A percentile compares a stretch with the other conserved stretches of the same genome.
These are phyloP conservation scores for Stegostoma tigrinum DNA, from an alignment of 2,113 vertebrate species.

Conservation along the genomic window DNA sequence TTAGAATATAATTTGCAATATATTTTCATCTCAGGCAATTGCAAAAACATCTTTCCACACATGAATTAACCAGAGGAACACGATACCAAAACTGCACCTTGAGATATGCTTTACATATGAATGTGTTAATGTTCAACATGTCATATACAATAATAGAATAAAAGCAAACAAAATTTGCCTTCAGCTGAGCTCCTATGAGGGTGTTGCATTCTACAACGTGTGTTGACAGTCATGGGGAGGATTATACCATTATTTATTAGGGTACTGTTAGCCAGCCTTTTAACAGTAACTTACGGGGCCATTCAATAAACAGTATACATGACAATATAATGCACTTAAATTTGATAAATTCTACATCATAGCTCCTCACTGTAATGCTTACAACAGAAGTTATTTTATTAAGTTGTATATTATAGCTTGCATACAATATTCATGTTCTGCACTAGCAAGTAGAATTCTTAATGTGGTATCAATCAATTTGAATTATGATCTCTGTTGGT, in stretches of 20 bases:
- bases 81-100: neutral
- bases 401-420: conserved; percentile 21
- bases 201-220: neutral
- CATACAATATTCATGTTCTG: conserved; percentile 35
- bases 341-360: conserved; percentile 32
- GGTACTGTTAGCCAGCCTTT: conserved; percentile 22
- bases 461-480: conserved; percentile 34
- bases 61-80: conserved; percentile 23
- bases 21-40: conserved; percentile 20
- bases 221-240: neutral
- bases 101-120: conserved; percentile 8
- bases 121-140: neutral
- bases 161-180: conserved; percentile 24
- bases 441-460: conserved; percentile 30
- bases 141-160: neutral
- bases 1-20: conserved; percentile 33
- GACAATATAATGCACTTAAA: conserved; percentile 22
- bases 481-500: conserved; percentile 23
- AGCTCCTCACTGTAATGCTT: conserved; percentile 25
- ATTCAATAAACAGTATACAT: conserved; percentile 30
- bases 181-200: conserved; percentile 19
- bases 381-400: conserved; percentile 37
- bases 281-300: conserved; percentile 23
- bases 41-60: conserved; percentile 25
- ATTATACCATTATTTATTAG: conserved; percentile 30